These are phyloP conservation scores for Neoarius graeffei DNA, from an alignment of 2,113 vertebrate genomes.

Conservation along the genomic window DNA sequence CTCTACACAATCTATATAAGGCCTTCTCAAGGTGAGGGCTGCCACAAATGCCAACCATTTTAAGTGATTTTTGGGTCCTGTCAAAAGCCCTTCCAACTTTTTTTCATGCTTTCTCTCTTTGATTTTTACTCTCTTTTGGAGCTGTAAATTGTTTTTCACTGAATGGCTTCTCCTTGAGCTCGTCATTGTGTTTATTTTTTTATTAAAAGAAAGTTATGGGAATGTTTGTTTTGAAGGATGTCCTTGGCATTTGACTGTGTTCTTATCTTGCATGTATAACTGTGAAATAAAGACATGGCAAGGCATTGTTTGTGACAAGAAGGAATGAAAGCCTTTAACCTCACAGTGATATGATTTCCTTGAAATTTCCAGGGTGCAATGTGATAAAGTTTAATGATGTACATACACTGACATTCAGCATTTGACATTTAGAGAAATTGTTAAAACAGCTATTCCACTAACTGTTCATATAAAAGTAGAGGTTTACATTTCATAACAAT, in stretches of 20 bases:
- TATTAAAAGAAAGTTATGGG: slow-evolving; percentile 43
- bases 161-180: slow-evolving; percentile 49
- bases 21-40: slow-evolving; percentile 43
- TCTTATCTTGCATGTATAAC: slow-evolving; percentile 42
- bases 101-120: slow-evolving; percentile 41
- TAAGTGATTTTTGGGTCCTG: slow-evolving; percentile 52
- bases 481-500: neutral
- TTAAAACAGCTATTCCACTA: neutral
- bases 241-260: slow-evolving; percentile 39
- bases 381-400: neutral
- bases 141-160: slow-evolving; percentile 45
- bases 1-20: slow-evolving; percentile 24
- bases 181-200: slow-evolving; percentile 49
- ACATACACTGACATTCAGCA: neutral
- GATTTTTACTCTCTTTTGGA: slow-evolving; percentile 28
- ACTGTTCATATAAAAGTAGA: neutral
- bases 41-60: slow-evolving; percentile 52
- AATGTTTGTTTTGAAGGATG: slow-evolving; percentile 48
- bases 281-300: slow-evolving; percentile 12
- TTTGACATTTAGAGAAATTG: neutral
- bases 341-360: slow-evolving; percentile 5
- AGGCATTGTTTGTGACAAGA: slow-evolving; percentile 22
- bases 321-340: slow-evolving; percentile 18
- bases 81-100: slow-evolving; percentile 39
- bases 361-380: neutral